Conservation (phyloP, 2,888 invertebrate genomes). For the Itoplectis maculator region DNA sequence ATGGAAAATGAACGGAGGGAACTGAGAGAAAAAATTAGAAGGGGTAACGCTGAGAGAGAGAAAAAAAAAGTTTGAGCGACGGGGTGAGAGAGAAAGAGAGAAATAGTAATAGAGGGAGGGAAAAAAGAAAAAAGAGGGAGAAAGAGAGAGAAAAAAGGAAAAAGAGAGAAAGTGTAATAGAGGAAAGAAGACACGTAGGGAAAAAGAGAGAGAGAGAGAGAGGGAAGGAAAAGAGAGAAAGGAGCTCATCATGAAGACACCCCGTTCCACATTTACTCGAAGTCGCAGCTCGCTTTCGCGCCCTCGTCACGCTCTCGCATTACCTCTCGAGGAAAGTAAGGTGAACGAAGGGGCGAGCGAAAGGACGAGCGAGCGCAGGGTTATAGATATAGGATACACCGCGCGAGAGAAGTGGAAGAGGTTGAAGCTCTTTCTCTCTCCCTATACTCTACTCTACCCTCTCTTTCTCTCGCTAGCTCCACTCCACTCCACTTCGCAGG, state of each 20-base stretch:
- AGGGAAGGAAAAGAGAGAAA: not conserved
- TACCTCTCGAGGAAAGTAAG: slow-evolving; percentile 18
- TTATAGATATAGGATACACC: slow-evolving; percentile 7
- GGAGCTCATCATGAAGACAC: not conserved
- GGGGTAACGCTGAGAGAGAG: no score
- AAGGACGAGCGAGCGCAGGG: not conserved
- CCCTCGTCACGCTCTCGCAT: slow-evolving; percentile 42
- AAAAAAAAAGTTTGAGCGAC: no score
- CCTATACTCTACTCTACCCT: no score
- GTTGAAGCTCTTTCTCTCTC: slow-evolving; percentile 9
- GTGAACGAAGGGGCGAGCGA: slow-evolving; percentile 9
- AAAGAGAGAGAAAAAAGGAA: no score
- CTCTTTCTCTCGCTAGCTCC: no score
- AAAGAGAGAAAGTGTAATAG: not conserved
- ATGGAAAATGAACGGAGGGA: not conserved
- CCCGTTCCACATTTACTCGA: no score
- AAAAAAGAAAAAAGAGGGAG: no score
- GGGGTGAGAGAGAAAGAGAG: no score
- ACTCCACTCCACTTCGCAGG: not conserved
- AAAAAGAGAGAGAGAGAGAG: not conserved
- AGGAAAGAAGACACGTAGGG: not conserved
- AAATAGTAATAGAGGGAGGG: no score
- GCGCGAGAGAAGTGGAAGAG: slow-evolving; percentile 6
- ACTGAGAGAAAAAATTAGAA: not conserved
- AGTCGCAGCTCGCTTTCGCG: slow-evolving; percentile 22